Percentiles rank a stretch among this genome's conserved stretches.
phyloP scores from a whole-genome alignment of 2,113 vertebrate species.

The Cebidichthys violaceus region DNA sequence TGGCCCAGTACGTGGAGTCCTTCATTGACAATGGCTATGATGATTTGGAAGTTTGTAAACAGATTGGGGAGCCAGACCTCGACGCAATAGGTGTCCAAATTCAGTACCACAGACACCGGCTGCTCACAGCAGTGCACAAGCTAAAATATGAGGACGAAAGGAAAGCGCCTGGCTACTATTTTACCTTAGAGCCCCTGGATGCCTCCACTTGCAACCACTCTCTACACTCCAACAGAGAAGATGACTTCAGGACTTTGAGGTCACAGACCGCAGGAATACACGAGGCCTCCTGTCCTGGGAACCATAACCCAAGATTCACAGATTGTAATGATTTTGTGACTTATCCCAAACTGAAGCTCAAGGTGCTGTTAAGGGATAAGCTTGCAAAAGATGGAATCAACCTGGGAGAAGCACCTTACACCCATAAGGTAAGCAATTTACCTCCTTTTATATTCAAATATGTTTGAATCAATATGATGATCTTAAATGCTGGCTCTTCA shows the following conservation, averaged over 20 bases:
- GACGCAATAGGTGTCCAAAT: conserved; percentile 94
- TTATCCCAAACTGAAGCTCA: conserved; percentile 93
- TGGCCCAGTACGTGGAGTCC: conserved; percentile 92
- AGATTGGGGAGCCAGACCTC: conserved; percentile 96
- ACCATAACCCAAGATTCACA: conserved; percentile 73
- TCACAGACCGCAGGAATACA: conserved; percentile 47
- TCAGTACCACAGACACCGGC: conserved; percentile 89
- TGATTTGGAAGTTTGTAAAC: conserved; percentile 97
- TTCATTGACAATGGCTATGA: conserved; percentile 98
- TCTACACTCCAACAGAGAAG: conserved; percentile 59
- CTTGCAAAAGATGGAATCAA: conserved; percentile 93
- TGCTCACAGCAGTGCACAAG: conserved; percentile 89
- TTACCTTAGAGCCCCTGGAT: conserved; percentile 91
- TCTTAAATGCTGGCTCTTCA: conserved; percentile 13
- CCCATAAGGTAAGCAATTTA: conserved; percentile 87
- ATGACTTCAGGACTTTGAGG: conserved; percentile 36
- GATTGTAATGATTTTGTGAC: conserved; percentile 83
- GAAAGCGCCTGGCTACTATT: conserved; percentile 88
- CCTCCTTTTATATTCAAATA: not conserved
- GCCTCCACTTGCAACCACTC: conserved; percentile 55
- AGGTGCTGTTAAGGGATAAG: conserved; percentile 96
- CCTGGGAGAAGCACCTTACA: conserved; percentile 91
- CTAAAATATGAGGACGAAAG: conserved; percentile 87
- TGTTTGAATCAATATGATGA: not conserved
- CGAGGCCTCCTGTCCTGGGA: conserved; percentile 69